Conservation (phyloP, 2,888 invertebrate species). For the Mimas tiliae region DNA sequence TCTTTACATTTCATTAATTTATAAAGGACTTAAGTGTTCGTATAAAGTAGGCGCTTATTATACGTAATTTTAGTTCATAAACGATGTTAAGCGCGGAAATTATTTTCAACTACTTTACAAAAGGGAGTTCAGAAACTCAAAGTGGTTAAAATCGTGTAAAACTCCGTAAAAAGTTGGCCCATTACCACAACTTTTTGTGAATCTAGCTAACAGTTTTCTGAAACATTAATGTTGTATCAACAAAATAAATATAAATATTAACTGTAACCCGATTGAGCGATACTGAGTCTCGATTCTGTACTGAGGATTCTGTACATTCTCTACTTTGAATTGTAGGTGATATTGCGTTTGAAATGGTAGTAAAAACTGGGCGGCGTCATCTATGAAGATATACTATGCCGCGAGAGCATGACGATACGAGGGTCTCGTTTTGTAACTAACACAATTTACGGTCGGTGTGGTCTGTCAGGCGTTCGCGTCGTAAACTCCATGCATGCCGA, state of each 20-base stretch:
- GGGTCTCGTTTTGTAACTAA: constrained; percentile 43
- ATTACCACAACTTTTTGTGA: constrained; percentile 34
- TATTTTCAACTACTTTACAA: constrained; percentile 41
- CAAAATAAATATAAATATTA: constrained; percentile 19
- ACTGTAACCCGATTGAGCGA: constrained; percentile 16
- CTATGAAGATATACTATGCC: constrained; percentile 16
- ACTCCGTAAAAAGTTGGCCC: constrained; percentile 41
- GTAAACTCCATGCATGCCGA: constrained; percentile 48
- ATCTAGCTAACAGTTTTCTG: constrained; percentile 16
- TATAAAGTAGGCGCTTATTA: constrained; percentile 36
- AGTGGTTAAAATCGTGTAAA: constrained; percentile 40
- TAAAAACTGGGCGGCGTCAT: constrained; percentile 6
- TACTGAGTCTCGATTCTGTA: neutral
- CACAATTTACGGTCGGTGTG: constrained; percentile 52
- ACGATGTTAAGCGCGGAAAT: constrained; percentile 40
- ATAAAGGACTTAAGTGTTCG: constrained; percentile 38
- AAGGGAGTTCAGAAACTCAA: constrained; percentile 44
- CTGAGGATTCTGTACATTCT: neutral
- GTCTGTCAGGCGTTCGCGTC: constrained; percentile 47
- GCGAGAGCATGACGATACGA: constrained; percentile 38
- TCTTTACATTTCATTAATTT: constrained; percentile 49
- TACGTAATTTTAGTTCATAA: constrained; percentile 34
- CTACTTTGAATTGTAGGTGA: neutral
- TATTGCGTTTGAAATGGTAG: neutral
- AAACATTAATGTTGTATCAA: constrained; percentile 18